Percentiles rank a stretch among this genome's conserved stretches.
Evolutionary conservation across 2,797 vertebrate species (phyloP).

Genomic region (Myioborus melanocephalus): DNA sequence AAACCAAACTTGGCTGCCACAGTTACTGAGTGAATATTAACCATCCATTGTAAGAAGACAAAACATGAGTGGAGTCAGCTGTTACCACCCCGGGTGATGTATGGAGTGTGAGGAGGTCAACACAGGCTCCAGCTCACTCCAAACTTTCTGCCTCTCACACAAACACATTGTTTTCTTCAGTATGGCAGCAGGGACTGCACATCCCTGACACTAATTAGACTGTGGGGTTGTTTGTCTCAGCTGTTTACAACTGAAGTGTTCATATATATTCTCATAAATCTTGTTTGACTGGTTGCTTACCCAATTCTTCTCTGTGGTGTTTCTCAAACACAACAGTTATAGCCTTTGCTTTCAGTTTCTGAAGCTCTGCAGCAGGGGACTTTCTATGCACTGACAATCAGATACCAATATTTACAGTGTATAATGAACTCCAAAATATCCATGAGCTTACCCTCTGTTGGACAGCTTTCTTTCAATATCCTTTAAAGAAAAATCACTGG

Average conservation of each 20-base stretch:
- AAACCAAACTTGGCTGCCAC: slow-evolving; percentile 4
- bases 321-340: neutral
- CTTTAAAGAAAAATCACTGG: neutral
- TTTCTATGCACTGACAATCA: neutral
- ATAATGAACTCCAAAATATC: neutral
- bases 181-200: neutral
- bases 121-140: neutral
- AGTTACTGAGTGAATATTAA: neutral
- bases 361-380: neutral
- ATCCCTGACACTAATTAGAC: neutral
- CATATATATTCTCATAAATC: neutral
- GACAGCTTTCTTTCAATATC: neutral
- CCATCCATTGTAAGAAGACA: neutral
- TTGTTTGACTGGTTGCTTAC: neutral
- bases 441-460: neutral
- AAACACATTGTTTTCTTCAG: neutral
- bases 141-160: neutral
- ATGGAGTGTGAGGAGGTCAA: neutral
- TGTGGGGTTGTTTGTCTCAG: neutral
- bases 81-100: neutral
- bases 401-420: neutral
- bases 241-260: neutral
- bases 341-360: slow-evolving; percentile 17
- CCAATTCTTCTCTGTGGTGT: neutral
- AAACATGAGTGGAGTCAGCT: slow-evolving; percentile 27